Base-by-base conservation (phyloP, 2,888 invertebrate genomes). In the Euplagia quadripunctaria region DNA sequence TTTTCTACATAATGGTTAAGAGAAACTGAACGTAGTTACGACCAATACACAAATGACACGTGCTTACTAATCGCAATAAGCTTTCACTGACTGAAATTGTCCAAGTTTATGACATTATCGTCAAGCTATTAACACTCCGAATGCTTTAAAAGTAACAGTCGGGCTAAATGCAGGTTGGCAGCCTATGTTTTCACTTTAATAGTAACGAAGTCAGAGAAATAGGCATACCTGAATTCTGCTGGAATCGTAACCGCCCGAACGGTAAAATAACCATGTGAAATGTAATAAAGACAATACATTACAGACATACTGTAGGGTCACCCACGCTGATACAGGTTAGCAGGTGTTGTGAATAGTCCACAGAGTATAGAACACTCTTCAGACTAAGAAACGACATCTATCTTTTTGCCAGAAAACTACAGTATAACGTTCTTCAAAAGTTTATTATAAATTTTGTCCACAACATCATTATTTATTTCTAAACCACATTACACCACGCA, bases 21-120 rank as follows among this genome's bases (percentile, higher is more conserved):
- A 61, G 61, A 61, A 61, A 31, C 12, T 61, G 1, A 31, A 58
- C 20, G 12, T n/a, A 61, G 61, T 61, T 61, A 61, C 61, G 31
- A 61, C 14, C 31, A 61, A 58, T 66, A 66, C 46, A 61, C 5
- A 61, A 49, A 49, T 61, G 69, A 43, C 58, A 69, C 49, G 9
- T 69, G 12, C 31, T 69, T 69, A 17, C 58, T 42, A 31, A 43
- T 64, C 7, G 31, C 31, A 61, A 61, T 31, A 61, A 49, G 43
- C 31, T 71, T 64, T 64, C 52, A 16, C 70, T 42, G 31, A 61
- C 61, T 61, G 12, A 31, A 61, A 61, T 61, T 12, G 7, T 4
- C 61, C 31, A 61, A 61, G 8, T 52, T 71, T 43, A 49, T 46
- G 42, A 64, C 64, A 43, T 43, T 17, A 42, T 68, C 52, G 52